Conservation (phyloP, 35 echinoderm and acorn worm species). For the Ophioderma brevispina region DNA sequence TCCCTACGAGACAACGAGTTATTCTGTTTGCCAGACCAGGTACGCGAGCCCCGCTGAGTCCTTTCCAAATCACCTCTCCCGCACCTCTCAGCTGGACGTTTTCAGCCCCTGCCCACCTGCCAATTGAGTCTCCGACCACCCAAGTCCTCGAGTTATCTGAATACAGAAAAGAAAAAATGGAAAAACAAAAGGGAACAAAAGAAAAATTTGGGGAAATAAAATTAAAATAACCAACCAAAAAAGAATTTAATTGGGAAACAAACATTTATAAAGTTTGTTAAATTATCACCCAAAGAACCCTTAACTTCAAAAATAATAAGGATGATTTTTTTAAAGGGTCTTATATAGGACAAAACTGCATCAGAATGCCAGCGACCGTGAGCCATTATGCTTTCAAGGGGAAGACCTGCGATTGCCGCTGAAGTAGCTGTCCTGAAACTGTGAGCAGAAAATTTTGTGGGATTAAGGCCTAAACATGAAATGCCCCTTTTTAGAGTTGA, state of each 20-base stretch:
- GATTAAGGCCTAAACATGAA: neutral
- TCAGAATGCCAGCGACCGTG: neutral
- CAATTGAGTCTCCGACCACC: neutral
- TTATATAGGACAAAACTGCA: neutral
- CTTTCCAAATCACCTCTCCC: neutral
- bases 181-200: neutral
- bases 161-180: neutral
- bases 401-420: neutral
- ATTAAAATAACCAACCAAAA: too few species aligned
- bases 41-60: neutral
- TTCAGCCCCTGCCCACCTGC: neutral
- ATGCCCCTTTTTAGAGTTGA: neutral
- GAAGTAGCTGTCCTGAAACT: neutral
- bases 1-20: neutral
- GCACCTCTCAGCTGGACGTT: neutral
- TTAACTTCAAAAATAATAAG: neutral
- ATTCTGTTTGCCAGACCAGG: neutral
- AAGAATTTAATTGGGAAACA: too few species aligned
- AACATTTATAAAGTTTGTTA: too few species aligned
- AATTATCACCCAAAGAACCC: neutral
- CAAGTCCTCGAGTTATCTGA: neutral
- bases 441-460: neutral
- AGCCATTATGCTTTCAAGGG: neutral
- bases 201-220: too few species aligned
- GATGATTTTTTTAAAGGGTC: neutral